Base-by-base conservation (phyloP, 2,797 vertebrate species). In the Peromyscus attwateri region DNA sequence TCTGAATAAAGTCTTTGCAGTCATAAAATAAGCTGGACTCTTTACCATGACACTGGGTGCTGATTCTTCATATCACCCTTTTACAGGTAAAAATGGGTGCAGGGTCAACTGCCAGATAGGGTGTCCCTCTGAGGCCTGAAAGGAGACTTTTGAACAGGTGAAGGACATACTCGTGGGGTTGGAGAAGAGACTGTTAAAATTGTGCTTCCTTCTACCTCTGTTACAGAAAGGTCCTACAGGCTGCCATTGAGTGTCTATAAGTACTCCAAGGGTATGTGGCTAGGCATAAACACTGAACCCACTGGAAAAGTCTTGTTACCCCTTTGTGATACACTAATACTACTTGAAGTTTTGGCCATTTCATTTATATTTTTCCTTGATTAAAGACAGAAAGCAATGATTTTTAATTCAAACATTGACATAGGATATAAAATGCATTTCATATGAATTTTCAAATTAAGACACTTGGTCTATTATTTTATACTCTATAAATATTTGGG, bases 391-490 rank as follows among this genome's bases (percentile, higher is more conserved):
- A 89, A 88, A 82, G 2, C 12, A 79, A 68, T 85, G 57, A 55
- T 79, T 95, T 96, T 55, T 73, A 73, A 80, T 89, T 94, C 85
- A 89, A 87, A 87, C n/a, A 75, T 17, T 43, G 11, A 23, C 52
- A 79, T 1, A 57, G 40, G 85, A 81, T 79, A 34, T 57, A 83
- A 95, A 85, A 93, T 89, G 80, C 80, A 87, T 91, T 79, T 29
- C 37, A 89, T 29, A 37, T 87, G 43, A 73, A 40, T 91, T 96
- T 95, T 80, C 52, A 87, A 88, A 62, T 89, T 52, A 80, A 92
- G 80, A 70, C 29, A 93, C 73, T 37, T 82, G 85, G 8, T 46
- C 13, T 93, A 40, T 62, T 19, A 55, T 80, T 64, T 87, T 83
- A 52, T 87, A 29, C 21, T 92, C 23, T 77, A 11, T 76, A 77